Evolutionary conservation across 30 jellyfish, hydroid and myxozoan genomes (phyloP).

Genomic region (Haliclystus octoradiatus): DNA sequence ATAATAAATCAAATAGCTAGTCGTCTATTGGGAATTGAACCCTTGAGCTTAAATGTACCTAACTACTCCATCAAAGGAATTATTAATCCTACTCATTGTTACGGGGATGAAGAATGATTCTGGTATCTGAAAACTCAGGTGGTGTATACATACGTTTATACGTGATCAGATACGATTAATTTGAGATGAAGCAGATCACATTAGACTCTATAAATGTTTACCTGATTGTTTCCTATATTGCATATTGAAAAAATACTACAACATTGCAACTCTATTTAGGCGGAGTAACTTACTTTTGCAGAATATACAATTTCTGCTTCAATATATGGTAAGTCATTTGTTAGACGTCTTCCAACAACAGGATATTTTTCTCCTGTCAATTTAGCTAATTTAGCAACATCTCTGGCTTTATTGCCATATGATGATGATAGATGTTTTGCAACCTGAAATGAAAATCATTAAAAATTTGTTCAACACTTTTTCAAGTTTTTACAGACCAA

Average conservation of each 20-base stretch:
- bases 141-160: too few species aligned
- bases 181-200: too few species aligned
- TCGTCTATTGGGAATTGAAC: background rate
- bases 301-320: conserved; percentile 81
- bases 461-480: background rate
- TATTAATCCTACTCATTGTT: too few species aligned
- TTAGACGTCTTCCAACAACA: conserved; percentile 67
- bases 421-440: conserved; percentile 81
- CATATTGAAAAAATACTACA: background rate
- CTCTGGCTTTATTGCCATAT: conserved; percentile 70
- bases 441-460: conserved; percentile 28
- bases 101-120: too few species aligned
- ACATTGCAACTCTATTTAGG: too few species aligned
- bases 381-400: conserved; percentile 65
- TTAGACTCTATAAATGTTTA: too few species aligned
- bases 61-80: too few species aligned
- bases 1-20: background rate
- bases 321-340: conserved; percentile 60
- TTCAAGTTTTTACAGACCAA: background rate
- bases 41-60: too few species aligned
- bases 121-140: too few species aligned
- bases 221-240: too few species aligned
- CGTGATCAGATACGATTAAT: too few species aligned
- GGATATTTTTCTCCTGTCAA: conserved; percentile 57
- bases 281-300: background rate